Evolutionary conservation across 2,888 invertebrate genomes (phyloP), one percentile per base, ranked within the genome.

Genomic region (Lithosia quadra): DNA sequence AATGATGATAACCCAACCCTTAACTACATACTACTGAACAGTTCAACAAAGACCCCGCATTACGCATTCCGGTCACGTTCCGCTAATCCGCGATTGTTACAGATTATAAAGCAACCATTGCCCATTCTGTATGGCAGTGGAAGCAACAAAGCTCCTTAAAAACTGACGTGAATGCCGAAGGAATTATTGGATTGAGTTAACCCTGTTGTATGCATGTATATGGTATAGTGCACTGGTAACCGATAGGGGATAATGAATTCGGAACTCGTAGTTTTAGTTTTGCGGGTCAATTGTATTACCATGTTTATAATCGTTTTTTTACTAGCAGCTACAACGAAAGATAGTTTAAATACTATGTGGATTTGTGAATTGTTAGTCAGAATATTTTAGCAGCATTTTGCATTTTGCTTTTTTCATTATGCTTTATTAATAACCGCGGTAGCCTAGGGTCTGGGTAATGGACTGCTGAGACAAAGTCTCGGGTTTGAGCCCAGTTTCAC

Each of bases 41-140:
- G 76, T 79, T 79, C 74, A 76, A 77, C 77, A 84, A 82, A 82
- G 75, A 74, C 71, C 65, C 65, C 53, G 69, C 63, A 77, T 78
- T 80, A 74, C 73, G 80, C 76, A 88, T 88, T 89, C 86, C 55
- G 80, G 78, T 84, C 89, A 87, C 89, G 87, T 84, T 73, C 76
- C 80, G 73, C 86, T 87, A 89, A 89, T 88, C 85, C 83, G 74
- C 84, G 84, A 85, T 85, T 85, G 86, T 86, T 86, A 86, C 83
- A 83, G 83, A 87, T 89, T 88, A 89, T 89, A 86, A 85, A 83
- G 78, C 82, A 86, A 86, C 82, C 78, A 79, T 85, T 86, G 82
- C 82, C 82, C 71, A 80, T 84, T 86, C 73, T 72, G 80, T 84
- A 81, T 75, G 71, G 80, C 73, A 78, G 79, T 80, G 80, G 82